These are phyloP conservation scores for Rattus rattus DNA, from an alignment of 2,113 vertebrate species.

Conservation along the genomic window DNA sequence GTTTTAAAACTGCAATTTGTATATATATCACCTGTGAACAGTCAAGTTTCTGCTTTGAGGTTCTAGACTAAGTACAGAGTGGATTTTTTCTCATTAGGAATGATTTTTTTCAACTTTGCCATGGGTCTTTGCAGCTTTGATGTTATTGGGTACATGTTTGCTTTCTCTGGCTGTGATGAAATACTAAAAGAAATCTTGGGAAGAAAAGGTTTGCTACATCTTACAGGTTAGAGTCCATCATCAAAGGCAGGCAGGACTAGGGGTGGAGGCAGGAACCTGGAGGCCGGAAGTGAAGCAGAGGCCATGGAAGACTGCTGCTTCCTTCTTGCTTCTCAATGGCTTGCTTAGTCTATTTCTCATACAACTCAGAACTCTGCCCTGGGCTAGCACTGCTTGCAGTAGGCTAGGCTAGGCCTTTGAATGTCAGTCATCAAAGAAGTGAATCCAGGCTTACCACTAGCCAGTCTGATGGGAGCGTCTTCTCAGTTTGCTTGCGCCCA, in stretches of 20 bases:
- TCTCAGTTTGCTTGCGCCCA: not conserved
- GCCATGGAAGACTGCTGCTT: not conserved
- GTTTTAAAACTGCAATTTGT: not conserved
- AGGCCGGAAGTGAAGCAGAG: not conserved
- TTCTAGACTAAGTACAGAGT: not conserved
- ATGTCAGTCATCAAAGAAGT: not conserved
- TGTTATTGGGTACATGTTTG: not conserved
- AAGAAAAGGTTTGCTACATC: not conserved
- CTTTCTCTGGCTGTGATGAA: not conserved
- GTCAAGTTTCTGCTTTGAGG: not conserved
- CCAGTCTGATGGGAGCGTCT: not conserved
- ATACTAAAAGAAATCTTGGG: not conserved
- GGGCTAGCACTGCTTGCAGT: not conserved
- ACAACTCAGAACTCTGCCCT: not conserved
- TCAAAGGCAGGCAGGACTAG: not conserved
- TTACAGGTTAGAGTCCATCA: not conserved
- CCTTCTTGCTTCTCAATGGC: too few species aligned
- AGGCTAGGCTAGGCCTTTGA: not conserved
- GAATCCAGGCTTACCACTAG: too few species aligned
- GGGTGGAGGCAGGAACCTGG: not conserved
- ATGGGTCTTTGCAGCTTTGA: not conserved
- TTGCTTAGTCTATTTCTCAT: not conserved
- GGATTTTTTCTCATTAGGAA: not conserved
- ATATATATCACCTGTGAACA: not conserved
- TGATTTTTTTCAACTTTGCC: not conserved